phyloP scores from a whole-genome alignment of 2,888 invertebrate genomes.

The Drosophila longiperda region DNA sequence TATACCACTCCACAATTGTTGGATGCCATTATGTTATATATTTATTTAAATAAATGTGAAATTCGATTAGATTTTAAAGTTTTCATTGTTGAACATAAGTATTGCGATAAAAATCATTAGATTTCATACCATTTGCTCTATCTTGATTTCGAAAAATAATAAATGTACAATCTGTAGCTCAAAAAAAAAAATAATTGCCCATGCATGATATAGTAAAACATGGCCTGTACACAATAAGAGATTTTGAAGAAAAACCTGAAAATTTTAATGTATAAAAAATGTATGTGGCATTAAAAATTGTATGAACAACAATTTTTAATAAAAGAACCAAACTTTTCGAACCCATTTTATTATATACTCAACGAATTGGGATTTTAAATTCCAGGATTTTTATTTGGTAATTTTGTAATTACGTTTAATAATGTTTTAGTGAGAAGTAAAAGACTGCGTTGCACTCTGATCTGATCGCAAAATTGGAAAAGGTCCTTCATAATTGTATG shows the following conservation, averaged over 20 bases:
- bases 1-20: constrained; percentile 15
- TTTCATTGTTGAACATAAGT: constrained; percentile 10
- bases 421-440: background rate
- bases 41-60: constrained; percentile 18
- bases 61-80: constrained; percentile 12
- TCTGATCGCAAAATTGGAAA: background rate
- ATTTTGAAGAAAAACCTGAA: background rate
- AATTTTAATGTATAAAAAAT: background rate
- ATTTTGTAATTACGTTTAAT: background rate
- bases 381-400: background rate
- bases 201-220: background rate
- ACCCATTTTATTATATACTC: background rate
- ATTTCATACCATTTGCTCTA: constrained; percentile 12
- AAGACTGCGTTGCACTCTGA: background rate
- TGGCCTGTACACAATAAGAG: too few species aligned
- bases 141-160: constrained; percentile 4
- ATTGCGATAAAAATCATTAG: background rate
- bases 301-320: background rate
- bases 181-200: background rate
- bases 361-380: background rate
- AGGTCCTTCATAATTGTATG: background rate
- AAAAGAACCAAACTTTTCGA: background rate
- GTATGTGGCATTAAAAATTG: background rate
- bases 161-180: constrained; percentile 10
- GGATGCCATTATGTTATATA: constrained; percentile 28